phyloP scores from a whole-genome alignment of 2,113 vertebrate species.

The Mellivora capensis region DNA sequence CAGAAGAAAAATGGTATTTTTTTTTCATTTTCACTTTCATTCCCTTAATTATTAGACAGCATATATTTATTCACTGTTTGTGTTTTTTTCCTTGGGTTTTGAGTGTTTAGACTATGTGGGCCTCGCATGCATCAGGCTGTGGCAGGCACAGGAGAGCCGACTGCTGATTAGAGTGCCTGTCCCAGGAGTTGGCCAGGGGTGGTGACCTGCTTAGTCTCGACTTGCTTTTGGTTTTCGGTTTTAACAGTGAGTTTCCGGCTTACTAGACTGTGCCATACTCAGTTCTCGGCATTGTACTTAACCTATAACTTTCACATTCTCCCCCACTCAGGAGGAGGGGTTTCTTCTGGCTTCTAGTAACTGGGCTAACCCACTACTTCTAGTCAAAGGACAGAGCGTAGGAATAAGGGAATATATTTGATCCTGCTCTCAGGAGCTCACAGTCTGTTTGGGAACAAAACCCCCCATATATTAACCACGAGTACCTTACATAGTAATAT shows the following conservation, averaged over 20 bases:
- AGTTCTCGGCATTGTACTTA: neutral
- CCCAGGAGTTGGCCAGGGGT: neutral
- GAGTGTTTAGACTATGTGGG: neutral
- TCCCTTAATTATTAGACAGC: neutral
- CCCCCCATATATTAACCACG: neutral
- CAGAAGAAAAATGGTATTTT: neutral
- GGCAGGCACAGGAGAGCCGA: neutral
- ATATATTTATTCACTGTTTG: neutral
- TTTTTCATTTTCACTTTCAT: neutral
- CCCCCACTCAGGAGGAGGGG: neutral
- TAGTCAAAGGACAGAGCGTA: neutral
- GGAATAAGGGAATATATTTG: neutral
- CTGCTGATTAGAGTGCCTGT: neutral
- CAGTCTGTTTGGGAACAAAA: neutral
- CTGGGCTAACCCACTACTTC: neutral
- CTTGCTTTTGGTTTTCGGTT: neutral
- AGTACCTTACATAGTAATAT: neutral
- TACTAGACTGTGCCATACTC: neutral
- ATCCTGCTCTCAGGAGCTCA: neutral
- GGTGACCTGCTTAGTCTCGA: neutral
- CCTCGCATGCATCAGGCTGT: rapidly evolving
- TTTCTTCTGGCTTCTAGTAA: neutral
- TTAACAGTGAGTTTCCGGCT: constrained; percentile 13
- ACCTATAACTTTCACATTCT: neutral
- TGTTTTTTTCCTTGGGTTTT: neutral